These are phyloP conservation scores for Psittacus erithacus DNA, from an alignment of 2,113 vertebrate species.

Conservation along the genomic window DNA sequence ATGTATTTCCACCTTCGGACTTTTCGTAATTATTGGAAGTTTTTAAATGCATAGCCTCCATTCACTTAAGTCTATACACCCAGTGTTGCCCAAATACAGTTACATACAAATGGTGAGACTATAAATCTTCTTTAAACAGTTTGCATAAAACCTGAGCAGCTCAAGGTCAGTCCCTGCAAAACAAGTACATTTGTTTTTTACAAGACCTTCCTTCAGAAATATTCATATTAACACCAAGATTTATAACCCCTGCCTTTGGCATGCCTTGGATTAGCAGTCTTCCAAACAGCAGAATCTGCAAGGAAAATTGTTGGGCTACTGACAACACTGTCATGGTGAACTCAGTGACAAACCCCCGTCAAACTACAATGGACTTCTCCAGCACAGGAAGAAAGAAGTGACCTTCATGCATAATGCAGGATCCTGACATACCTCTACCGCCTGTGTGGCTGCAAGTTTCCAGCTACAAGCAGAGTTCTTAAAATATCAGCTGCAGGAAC, in stretches of 20 bases:
- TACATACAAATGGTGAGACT: background rate
- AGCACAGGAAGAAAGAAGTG: background rate
- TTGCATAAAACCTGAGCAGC: background rate
- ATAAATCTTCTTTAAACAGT: background rate
- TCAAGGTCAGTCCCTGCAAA: background rate
- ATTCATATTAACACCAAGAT: background rate
- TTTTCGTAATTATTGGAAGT: background rate
- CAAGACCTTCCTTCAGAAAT: background rate
- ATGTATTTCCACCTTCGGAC: background rate
- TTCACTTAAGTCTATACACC: background rate
- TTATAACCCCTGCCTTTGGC: background rate
- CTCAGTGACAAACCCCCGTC: fast-evolving
- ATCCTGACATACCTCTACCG: background rate
- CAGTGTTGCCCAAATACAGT: background rate
- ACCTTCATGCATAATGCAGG: background rate
- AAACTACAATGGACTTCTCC: background rate
- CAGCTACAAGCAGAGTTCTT: fast-evolving
- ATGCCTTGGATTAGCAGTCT: background rate
- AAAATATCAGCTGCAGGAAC: background rate
- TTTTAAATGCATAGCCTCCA: background rate
- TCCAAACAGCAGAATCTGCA: background rate
- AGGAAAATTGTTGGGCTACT: background rate
- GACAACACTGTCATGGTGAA: background rate
- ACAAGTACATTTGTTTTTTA: background rate
- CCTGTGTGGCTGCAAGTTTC: background rate